phyloP scores from a whole-genome alignment of 2,113 vertebrate species.

The Amphilophus citrinellus region DNA sequence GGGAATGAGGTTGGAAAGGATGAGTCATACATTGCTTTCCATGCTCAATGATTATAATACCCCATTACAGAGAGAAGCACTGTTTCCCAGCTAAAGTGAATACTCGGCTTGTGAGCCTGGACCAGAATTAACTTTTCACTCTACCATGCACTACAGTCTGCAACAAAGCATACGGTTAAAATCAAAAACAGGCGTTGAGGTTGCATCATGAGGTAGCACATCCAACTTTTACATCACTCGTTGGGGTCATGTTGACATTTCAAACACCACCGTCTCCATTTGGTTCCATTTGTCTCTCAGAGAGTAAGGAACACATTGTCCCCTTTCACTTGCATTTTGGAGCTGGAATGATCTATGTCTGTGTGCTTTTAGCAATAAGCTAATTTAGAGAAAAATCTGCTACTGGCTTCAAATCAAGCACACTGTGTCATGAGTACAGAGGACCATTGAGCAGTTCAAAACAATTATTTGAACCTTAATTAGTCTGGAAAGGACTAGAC shows the following conservation, averaged over 20 bases:
- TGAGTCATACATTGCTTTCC: conserved; percentile 80
- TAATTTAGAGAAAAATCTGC: conserved; percentile 11
- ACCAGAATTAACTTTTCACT: conserved; percentile 45
- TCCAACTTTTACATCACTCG: conserved; percentile 44
- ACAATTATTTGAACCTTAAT: conserved; percentile 55
- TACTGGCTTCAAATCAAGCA: conserved; percentile 41
- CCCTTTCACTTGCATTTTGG: neutral
- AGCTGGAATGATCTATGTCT: conserved; percentile 14
- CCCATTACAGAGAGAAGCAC: conserved; percentile 76
- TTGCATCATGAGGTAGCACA: conserved; percentile 23
- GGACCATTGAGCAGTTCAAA: conserved; percentile 48
- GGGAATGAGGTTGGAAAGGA: conserved; percentile 77
- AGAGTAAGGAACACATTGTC: neutral
- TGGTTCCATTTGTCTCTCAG: neutral
- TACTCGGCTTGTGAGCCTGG: conserved; percentile 38
- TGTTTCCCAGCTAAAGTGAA: conserved; percentile 70
- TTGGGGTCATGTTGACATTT: conserved; percentile 32
- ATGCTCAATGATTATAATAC: conserved; percentile 79
- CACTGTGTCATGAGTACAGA: conserved; percentile 40
- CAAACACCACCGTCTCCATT: conserved; percentile 17
- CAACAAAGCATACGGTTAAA: conserved; percentile 40
- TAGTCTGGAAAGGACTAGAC: conserved; percentile 48
- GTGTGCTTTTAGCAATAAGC: conserved; percentile 5
- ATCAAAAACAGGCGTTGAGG: conserved; percentile 19
- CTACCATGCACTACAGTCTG: conserved; percentile 29